These are phyloP conservation scores for Apeltes quadracus DNA, from an alignment of 2,113 vertebrate species.

Conservation along the genomic window DNA sequence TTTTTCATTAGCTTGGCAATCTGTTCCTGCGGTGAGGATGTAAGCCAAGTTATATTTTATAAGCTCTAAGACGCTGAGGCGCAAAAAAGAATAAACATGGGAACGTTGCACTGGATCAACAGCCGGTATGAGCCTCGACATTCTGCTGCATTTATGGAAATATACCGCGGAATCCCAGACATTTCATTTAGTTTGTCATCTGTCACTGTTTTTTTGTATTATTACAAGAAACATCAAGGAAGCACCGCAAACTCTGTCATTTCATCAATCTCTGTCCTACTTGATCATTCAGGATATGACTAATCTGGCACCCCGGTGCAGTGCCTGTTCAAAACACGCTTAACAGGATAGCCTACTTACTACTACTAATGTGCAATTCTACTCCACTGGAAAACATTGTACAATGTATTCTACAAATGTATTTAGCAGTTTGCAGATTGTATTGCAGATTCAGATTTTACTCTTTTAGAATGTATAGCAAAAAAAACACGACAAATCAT, in stretches of 20 bases:
- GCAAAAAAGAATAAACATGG: constrained; percentile 60
- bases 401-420: no score
- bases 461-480: no score
- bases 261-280: no score
- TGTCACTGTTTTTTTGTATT: no score
- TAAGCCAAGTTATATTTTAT: constrained; percentile 72
- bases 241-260: no score
- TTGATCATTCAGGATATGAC: no score
- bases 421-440: background rate
- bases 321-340: background rate
- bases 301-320: no score
- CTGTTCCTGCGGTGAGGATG: constrained; percentile 71
- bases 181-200: no score
- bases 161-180: background rate
- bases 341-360: background rate
- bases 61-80: constrained; percentile 52
- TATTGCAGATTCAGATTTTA: no score
- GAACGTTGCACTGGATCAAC: constrained; percentile 48
- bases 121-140: constrained; percentile 26
- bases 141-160: constrained; percentile 32
- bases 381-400: background rate
- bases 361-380: background rate
- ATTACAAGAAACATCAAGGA: no score
- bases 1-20: constrained; percentile 75
- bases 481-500: no score